Base-by-base conservation (phyloP, 2,797 vertebrate genomes). In the Protosalanx chinensis region DNA sequence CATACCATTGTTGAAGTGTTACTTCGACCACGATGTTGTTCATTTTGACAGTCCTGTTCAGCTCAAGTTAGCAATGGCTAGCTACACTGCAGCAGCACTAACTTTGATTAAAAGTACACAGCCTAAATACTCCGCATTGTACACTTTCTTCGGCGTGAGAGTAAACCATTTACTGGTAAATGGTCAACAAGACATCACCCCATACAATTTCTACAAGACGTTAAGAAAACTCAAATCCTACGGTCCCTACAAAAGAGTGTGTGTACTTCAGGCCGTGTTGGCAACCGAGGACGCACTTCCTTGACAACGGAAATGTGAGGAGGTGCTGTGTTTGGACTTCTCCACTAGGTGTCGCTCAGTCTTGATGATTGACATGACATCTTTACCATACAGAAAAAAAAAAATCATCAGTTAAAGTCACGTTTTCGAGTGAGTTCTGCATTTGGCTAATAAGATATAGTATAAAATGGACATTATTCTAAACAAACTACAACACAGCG, bases 251-350 rank as follows among this genome's bases (percentile, higher is more conserved):
- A 30, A 2, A 59, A 23, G 23, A 27, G 58, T 60, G 0, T 60
- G 58, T 60, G 41, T 29, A 78, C 74, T 23, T 81, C 15, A 20
- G 46, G 81, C 65, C 82, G 74, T 74, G 61, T 62, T 83, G 80
- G 84, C 78, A 85, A 90, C 86, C 64, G 64, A 59, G 56, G 87
- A 92, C 90, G 88, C 91, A 76, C 70, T 76, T 88, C 88, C 90
- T 79, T 90, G 68, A 82, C 91, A 87, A 92, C 91, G 6, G 30
- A 68, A 29, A 56, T 56, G 16, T 56, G 67, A 49, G n/a, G 18
- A 67, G 2, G 23, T 3, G 29, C 23, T 62, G 1, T 35, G 63
- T 53, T 7, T 53, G 64, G 7, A 12, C 73, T 29, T 3, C 67
- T 18, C 84, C 88, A 76, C 69, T 76, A 88, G 87, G 64, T 72